Percentiles rank a stretch among this genome's conserved stretches.
Conservation (phyloP, 2,888 invertebrate genomes). For the Tineola bisselliella region DNA sequence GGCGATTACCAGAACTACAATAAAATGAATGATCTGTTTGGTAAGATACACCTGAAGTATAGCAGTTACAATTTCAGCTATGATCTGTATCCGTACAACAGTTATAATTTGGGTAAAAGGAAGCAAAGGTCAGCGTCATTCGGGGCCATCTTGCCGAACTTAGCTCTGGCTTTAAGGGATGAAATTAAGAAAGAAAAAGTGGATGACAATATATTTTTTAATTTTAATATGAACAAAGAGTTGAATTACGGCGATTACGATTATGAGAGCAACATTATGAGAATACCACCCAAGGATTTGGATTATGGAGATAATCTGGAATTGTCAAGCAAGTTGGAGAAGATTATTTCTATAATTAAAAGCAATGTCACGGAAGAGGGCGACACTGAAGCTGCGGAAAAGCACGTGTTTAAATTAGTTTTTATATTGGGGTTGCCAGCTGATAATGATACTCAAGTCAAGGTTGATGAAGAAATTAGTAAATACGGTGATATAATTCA, state of each 20-base stretch:
- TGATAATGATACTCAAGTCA: slow-evolving; percentile 68
- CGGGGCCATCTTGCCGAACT: slow-evolving; percentile 38
- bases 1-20: slow-evolving; percentile 58
- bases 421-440: slow-evolving; percentile 71
- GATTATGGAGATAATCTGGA: slow-evolving; percentile 21
- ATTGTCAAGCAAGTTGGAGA: not conserved
- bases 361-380: not conserved
- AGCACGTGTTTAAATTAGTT: slow-evolving; percentile 41
- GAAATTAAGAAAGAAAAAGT: slow-evolving; percentile 20
- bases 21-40: slow-evolving; percentile 33
- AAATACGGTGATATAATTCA: slow-evolving; percentile 81
- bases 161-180: slow-evolving; percentile 40
- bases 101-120: slow-evolving; percentile 20
- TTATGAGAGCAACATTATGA: slow-evolving; percentile 53
- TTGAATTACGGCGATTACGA: slow-evolving; percentile 41
- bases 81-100: slow-evolving; percentile 29
- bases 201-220: slow-evolving; percentile 33
- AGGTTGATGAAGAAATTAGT: slow-evolving; percentile 73
- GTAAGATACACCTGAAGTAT: slow-evolving; percentile 35
- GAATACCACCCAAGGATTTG: slow-evolving; percentile 50
- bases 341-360: not conserved
- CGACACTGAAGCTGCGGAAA: not conserved
- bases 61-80: slow-evolving; percentile 47
- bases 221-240: slow-evolving; percentile 55
- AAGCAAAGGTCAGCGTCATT: slow-evolving; percentile 36